Evolutionary conservation across 2,797 vertebrate species (phyloP).

Genomic region (Parauchenoglanis ngamensis): DNA sequence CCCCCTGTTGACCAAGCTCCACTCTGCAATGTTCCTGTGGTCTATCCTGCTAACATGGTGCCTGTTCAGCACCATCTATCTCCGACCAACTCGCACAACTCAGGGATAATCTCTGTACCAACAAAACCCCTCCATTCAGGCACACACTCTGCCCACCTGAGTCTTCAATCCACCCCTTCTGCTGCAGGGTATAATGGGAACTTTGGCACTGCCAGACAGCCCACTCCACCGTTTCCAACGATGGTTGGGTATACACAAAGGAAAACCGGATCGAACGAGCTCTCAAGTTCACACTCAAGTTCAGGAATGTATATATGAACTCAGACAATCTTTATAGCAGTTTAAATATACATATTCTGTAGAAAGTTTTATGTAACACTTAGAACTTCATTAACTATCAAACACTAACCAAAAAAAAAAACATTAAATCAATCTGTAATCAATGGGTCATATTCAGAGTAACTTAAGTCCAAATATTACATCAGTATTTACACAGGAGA

Average conservation of each 20-base stretch:
- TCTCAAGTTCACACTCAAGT: not conserved
- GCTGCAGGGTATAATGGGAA: conserved; percentile 36
- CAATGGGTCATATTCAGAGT: not conserved
- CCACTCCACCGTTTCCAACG: not conserved
- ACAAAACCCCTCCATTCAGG: conserved; percentile 55
- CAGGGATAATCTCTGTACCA: conserved; percentile 54
- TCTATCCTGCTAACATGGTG: conserved; percentile 53
- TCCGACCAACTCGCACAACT: conserved; percentile 39
- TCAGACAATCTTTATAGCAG: not conserved
- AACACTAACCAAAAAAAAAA: not conserved
- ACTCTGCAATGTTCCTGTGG: conserved; percentile 54
- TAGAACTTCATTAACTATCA: not conserved
- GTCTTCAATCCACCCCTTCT: conserved; percentile 50
- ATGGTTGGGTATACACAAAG: not conserved
- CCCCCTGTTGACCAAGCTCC: conserved; percentile 46
- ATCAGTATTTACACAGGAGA: not conserved
- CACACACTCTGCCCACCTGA: conserved; percentile 50
- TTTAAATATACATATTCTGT: not conserved
- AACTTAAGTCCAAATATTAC: not conserved
- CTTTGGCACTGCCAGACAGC: conserved; percentile 59
- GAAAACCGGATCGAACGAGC: conserved; percentile 27
- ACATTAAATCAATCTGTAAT: not conserved
- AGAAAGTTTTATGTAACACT: not conserved
- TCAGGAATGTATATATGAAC: conserved; percentile 68
- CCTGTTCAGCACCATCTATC: conserved; percentile 52